These are phyloP conservation scores for Agapostemon virescens DNA, from an alignment of 2,888 invertebrate genomes.

Conservation along the genomic window DNA sequence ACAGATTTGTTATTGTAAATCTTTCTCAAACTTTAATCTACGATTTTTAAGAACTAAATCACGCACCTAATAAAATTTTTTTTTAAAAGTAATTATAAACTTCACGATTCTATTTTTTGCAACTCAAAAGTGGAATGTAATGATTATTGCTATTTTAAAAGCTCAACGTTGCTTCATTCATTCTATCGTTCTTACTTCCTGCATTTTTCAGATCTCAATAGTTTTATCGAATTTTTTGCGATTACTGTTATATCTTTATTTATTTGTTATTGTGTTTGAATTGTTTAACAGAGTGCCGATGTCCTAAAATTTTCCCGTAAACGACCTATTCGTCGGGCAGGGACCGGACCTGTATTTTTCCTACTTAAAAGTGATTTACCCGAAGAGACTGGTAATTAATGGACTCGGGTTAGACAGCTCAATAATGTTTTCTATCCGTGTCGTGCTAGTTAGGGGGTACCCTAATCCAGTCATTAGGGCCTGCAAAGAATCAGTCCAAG, in stretches of 20 bases:
- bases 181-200: too few species aligned
- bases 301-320: neutral
- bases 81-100: neutral
- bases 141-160: too few species aligned
- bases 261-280: neutral
- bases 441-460: neutral
- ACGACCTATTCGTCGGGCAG: neutral
- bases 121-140: too few species aligned
- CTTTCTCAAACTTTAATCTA: neutral
- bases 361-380: neutral
- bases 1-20: neutral
- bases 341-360: neutral
- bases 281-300: neutral
- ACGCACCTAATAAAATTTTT: neutral
- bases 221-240: too few species aligned
- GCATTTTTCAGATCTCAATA: too few species aligned
- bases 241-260: too few species aligned
- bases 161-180: neutral
- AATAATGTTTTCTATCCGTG: neutral
- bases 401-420: neutral
- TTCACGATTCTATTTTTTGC: neutral
- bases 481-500: constrained; percentile 10
- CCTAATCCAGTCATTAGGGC: constrained; percentile 4
- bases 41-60: neutral
- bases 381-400: neutral